Evolutionary conservation across 2,888 invertebrate genomes (phyloP).

Genomic region (Entomobrya multifasciata): DNA sequence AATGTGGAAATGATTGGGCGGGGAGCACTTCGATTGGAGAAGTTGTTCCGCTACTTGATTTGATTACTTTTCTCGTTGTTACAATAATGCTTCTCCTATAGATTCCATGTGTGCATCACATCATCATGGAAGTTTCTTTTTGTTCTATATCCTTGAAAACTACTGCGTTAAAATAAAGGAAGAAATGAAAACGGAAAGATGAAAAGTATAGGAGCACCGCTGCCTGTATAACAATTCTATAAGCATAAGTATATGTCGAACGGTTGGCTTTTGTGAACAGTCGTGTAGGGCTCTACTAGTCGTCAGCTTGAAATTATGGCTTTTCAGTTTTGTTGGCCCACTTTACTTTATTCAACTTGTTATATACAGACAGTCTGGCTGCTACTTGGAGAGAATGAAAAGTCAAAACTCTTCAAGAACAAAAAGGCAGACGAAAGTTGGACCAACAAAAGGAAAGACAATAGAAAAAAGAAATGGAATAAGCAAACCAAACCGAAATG

Average conservation of each 20-base stretch:
- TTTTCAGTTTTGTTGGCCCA: constrained; percentile 56
- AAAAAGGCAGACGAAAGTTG: constrained; percentile 44
- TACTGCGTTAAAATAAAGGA: neutral
- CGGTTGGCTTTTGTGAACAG: constrained; percentile 4
- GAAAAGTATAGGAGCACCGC: neutral
- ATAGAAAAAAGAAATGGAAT: neutral
- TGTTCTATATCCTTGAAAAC: constrained; percentile 9
- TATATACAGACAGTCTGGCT: neutral
- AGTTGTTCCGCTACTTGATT: constrained; percentile 49
- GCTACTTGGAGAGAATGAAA: neutral
- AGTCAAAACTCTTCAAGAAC: constrained; percentile 1
- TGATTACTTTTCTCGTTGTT: constrained; percentile 57
- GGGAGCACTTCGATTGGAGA: constrained; percentile 30
- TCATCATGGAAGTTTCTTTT: constrained; percentile 14
- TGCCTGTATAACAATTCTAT: neutral
- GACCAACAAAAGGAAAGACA: neutral
- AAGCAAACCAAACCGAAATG: neutral
- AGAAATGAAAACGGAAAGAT: neutral
- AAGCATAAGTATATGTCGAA: neutral
- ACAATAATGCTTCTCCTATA: neutral
- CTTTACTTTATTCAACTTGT: constrained; percentile 48
- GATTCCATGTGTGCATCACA: neutral
- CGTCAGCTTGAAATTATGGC: constrained; percentile 71
- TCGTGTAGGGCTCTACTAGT: constrained; percentile 33
- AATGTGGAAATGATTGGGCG: constrained; percentile 65